Evolutionary conservation across 2,113 vertebrate genomes (phyloP), one percentile per base, ranked within the genome.

Genomic region (Heterotis niloticus): DNA sequence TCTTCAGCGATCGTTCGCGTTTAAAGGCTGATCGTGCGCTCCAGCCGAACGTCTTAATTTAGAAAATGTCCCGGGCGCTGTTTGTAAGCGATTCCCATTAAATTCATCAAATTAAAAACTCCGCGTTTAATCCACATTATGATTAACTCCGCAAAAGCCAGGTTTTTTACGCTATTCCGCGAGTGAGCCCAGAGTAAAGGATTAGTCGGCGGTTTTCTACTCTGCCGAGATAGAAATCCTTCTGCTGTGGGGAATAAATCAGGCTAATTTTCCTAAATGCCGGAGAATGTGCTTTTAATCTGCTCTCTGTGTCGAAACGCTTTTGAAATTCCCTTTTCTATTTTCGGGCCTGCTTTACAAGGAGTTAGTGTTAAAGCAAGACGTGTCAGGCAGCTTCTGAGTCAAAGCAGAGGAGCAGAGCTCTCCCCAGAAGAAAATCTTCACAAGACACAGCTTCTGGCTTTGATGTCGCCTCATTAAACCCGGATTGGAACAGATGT

Each of bases 401-500:
- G 84, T 89, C 90, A 88, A 4, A 88, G 90, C 90, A 91, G 92
- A 86, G 88, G 85, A 89, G 85, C 87, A 91, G 86, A 85, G 91
- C 92, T 81, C 84, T 85, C 66, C 64, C 74, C 77, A 84, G 88
- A 79, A 89, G 85, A 88, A 84, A 83, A 79, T 83, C 83, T 88
- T 86, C 74, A 65, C 81, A 87, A 84, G 83, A 87, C 83, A 82
- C 85, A 83, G 67, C 81, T 82, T 81, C 86, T 78, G 80, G 68
- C 88, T 91, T 94, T 93, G 89, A 94, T 92, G 90, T 91, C 82
- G 88, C 85, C 90, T 94, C 91, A 92, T 94, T 94, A 94, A 92
- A 91, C 81, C 87, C 89, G 87, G 85, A 92, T 93, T 92, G 90
- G 91, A 92, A 92, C 90, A 93, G 88, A 92, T 90, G 90, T 92